phyloP scores from a whole-genome alignment of 2,797 vertebrate genomes.

The Sebastes melanostomus region DNA sequence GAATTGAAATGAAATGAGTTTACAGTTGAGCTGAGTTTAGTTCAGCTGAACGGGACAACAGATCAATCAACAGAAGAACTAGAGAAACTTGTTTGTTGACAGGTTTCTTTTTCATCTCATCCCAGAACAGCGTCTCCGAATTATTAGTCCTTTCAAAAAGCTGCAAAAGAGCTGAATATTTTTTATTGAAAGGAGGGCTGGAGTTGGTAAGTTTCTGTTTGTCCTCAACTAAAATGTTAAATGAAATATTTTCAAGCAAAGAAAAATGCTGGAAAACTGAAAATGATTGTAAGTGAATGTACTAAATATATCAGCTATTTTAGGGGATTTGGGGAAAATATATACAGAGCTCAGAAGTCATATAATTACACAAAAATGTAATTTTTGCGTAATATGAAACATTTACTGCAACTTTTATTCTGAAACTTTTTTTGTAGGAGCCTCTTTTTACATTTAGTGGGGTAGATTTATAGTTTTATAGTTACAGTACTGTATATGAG shows the following conservation, averaged over 20 bases:
- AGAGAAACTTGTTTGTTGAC: not conserved
- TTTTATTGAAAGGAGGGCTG: no score
- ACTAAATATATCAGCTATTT: not conserved
- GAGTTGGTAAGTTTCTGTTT: not conserved
- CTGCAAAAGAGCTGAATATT: not conserved
- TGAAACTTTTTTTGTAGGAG: not conserved
- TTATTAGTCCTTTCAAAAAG: not conserved
- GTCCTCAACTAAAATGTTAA: not conserved
- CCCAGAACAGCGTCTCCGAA: not conserved
- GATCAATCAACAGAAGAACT: not conserved
- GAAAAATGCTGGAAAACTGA: not conserved
- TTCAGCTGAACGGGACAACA: rapidly evolving
- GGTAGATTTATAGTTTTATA: not conserved
- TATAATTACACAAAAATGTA: not conserved
- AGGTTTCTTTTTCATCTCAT: not conserved
- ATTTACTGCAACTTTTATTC: not conserved
- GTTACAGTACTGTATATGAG: not conserved
- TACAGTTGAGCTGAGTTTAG: not conserved
- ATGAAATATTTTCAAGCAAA: not conserved
- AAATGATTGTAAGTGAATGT: not conserved
- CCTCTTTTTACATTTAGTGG: not conserved
- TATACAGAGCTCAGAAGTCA: not conserved
- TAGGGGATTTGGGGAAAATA: rapidly evolving
- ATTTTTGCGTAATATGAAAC: no score
- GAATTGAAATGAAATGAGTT: not conserved